Evolutionary conservation across 2,797 vertebrate species (phyloP), one percentile per base, ranked within the genome.

Genomic region (Pipistrellus kuhlii): DNA sequence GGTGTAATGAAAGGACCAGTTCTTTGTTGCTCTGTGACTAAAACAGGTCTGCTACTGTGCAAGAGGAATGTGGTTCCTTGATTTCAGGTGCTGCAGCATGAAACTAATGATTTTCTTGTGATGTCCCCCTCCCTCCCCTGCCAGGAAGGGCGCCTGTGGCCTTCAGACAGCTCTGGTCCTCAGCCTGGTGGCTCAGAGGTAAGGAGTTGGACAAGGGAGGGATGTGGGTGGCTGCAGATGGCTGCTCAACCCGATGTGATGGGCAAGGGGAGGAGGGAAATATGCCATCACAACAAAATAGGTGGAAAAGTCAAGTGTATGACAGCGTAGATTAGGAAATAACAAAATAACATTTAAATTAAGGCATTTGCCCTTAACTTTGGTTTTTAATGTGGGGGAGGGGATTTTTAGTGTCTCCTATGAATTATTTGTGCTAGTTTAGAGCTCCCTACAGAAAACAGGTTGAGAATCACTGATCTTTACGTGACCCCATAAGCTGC

Each of bases 91-190:
- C 85, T 81, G 46, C 30, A 51, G 30, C 18, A 85, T n/a, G 51
- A 91, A 86, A 32, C 94, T 97, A 94, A 98, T 84, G 91, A 75
- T 96, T 90, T 75, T 95, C 71, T 92, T 82, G 25, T 95, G 38
- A 5, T 90, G 10, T 94, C 85, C 30, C 84, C 1, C 69, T n/a
- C 23, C 18, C 11, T 41, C 95, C 38, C 41, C 62, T 97, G 95
- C 96, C 97, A 99, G 99, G 99, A 99, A 91, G 98, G 99, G 97
- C 99, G 98, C 97, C 98, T 99, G 98, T 99, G 99, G 99, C 99
- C 99, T 98, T 85, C 95, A 96, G 99, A 99, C 96, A 98, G 97
- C 90, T 97, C 98, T 6, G 97, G 98, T 91, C 98, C 99, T 0
- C 98, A 98, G 96, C 99, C 99, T 94, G 98, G 98, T 90, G 98